Evolutionary conservation across 2,113 vertebrate species (phyloP), one percentile per base, ranked within the genome.

Genomic region (Alces alces): DNA sequence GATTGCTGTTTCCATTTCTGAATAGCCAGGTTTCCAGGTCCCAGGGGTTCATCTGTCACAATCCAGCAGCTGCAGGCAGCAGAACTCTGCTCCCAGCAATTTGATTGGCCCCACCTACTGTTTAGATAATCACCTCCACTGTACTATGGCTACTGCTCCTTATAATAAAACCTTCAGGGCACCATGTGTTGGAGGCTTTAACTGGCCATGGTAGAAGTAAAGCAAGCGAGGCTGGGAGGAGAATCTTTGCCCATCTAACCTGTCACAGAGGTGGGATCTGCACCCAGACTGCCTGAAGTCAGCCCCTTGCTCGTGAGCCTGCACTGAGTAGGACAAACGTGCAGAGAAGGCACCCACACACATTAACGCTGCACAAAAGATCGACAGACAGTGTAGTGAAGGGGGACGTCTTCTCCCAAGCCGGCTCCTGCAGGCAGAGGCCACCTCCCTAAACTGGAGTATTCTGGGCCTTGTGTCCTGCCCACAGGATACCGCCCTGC

Each of bases 301-400:
- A 27, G 39, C 33, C 17, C 64, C 7, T 39, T 3, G 0, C 54
- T 64, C 1, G 1, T 0, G 2, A 33, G 14, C 58, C 23, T 3
- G 19, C 28, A 36, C 4, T 15, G 25, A 19, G 14, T 2, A 7
- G 64, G 52, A 33, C 36, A 4, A n/a, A 91, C 36, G 12, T 1
- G 2, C 50, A 76, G 23, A 36, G 15, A 1, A 27, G 25, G 25
- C 1, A 0, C 0, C 0, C 13, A 0, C 1, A 6, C 5, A 17
- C 19, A 0, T 5, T 6, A 6, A 0, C 0, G 7, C 28, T 0
- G 6, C n/a, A 3, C 84, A 25, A 0, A 12, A 30, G 10, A 4
- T 5, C 0, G 0, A 55, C 6, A 5, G 14, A 28, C 64, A 11
- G n/a, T 11, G 17, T 23, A 0, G 13, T 1, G 0, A 14, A 30